phyloP scores from a whole-genome alignment of 1,140 invertebrate species.

The Drosophila sulfurigaster region DNA sequence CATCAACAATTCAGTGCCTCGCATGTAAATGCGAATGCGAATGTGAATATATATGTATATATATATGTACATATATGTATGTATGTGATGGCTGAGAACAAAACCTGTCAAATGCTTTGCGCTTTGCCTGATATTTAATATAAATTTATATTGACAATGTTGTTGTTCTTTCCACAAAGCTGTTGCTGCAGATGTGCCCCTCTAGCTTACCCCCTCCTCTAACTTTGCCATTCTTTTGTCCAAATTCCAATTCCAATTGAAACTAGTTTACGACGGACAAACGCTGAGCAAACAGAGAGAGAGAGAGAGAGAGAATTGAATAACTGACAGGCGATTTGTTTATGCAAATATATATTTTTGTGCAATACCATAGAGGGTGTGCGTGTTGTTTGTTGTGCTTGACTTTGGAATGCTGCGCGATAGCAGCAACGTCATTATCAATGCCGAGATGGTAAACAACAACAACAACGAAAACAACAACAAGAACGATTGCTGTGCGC shows the following conservation, averaged over 20 bases:
- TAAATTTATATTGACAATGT: slow-evolving; percentile 54
- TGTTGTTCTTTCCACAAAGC: slow-evolving; percentile 12
- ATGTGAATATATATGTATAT: background rate
- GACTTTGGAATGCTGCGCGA: slow-evolving; percentile 55
- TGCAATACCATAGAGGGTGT: slow-evolving; percentile 20
- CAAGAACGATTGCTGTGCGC: slow-evolving; percentile 4
- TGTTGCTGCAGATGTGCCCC: slow-evolving; percentile 18
- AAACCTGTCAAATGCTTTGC: slow-evolving; percentile 57
- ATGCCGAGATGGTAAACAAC: slow-evolving; percentile 16
- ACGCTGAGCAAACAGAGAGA: background rate
- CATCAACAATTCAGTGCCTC: slow-evolving; percentile 33
- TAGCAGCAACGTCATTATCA: slow-evolving; percentile 41
- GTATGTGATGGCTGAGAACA: slow-evolving; percentile 23
- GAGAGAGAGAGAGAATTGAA: slow-evolving; percentile 1
- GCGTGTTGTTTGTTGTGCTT: slow-evolving; percentile 10
- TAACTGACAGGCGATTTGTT: slow-evolving; percentile 32
- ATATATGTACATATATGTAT: background rate
- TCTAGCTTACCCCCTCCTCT: background rate
- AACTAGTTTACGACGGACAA: slow-evolving; percentile 33
- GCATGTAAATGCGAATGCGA: background rate
- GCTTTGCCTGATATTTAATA: slow-evolving; percentile 56
- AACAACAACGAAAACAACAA: background rate
- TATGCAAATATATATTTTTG: slow-evolving; percentile 36
- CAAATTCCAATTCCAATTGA: slow-evolving; percentile 25
- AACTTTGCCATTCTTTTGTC: background rate